These are phyloP conservation scores for Pantelozetes paolii DNA, from an alignment of 2,888 invertebrate genomes.

Conservation along the genomic window DNA sequence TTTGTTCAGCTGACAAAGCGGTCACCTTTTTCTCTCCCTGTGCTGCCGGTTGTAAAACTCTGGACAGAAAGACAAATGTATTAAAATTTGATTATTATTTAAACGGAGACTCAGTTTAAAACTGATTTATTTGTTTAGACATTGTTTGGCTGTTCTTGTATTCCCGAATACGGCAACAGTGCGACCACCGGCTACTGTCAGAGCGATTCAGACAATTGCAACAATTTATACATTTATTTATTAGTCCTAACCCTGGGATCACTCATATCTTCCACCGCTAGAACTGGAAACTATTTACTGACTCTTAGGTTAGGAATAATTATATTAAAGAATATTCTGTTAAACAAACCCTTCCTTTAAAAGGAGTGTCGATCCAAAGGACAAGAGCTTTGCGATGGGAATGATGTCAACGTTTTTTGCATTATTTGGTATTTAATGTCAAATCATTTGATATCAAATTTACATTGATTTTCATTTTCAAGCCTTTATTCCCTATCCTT, in stretches of 20 bases:
- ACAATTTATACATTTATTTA: constrained; percentile 44
- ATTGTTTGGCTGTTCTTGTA: constrained; percentile 41
- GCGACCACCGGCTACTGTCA: constrained; percentile 56
- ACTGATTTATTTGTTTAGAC: constrained; percentile 39
- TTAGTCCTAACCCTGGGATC: constrained; percentile 44
- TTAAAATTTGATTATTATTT: neutral
- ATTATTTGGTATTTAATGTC: constrained; percentile 45
- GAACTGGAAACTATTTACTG: constrained; percentile 41
- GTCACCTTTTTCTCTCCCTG: constrained; percentile 41
- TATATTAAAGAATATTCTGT: neutral
- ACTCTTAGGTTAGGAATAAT: constrained; percentile 21
- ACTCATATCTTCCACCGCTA: constrained; percentile 44
- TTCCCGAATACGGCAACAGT: neutral
- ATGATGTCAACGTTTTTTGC: constrained; percentile 44
- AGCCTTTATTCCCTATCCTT: constrained; percentile 48
- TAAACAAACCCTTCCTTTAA: neutral
- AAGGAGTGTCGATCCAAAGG: constrained; percentile 47
- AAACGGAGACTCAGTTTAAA: neutral
- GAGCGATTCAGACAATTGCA: constrained; percentile 58
- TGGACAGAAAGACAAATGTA: constrained; percentile 14
- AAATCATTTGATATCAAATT: neutral
- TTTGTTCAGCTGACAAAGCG: constrained; percentile 28
- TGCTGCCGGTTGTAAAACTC: constrained; percentile 35
- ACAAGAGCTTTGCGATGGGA: constrained; percentile 48
- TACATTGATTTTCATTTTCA: neutral